Conservation (phyloP, 1,140 invertebrate species). For the Schlechtendalia chinensis region DNA sequence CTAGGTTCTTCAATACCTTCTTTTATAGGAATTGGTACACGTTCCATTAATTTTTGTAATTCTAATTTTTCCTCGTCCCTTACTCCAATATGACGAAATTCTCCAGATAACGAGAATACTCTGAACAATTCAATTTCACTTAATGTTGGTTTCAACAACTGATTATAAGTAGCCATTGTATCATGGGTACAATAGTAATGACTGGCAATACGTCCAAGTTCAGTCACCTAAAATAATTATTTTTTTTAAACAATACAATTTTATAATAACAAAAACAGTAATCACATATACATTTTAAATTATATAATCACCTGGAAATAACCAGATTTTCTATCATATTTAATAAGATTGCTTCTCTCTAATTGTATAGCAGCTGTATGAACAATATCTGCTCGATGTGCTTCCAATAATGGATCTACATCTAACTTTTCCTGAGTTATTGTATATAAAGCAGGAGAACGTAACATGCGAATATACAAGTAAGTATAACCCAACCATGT, state of each 20-base stretch:
- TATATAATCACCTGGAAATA: conserved; percentile 72
- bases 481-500: conserved; percentile 97
- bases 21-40: conserved; percentile 98
- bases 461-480: conserved; percentile 87
- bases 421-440: conserved; percentile 77
- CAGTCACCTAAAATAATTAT: conserved; percentile 79
- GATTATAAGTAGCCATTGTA: conserved; percentile 95
- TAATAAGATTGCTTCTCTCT: conserved; percentile 87
- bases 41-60: conserved; percentile 93
- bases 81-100: conserved; percentile 90
- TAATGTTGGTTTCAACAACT: conserved; percentile 91
- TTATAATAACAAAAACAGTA: no score
- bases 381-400: conserved; percentile 90
- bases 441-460: conserved; percentile 84
- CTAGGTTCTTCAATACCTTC: conserved; percentile 98
- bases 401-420: conserved; percentile 81
- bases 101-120: conserved; percentile 96
- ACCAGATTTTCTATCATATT: conserved; percentile 95
- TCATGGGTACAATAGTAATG: conserved; percentile 98
- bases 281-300: background rate
- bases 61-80: conserved; percentile 98
- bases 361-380: conserved; percentile 91
- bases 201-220: conserved; percentile 94
- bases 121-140: conserved; percentile 97
- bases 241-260: no score